Base-by-base conservation (phyloP, 1,140 invertebrate genomes). In the Pararge aegeria region DNA sequence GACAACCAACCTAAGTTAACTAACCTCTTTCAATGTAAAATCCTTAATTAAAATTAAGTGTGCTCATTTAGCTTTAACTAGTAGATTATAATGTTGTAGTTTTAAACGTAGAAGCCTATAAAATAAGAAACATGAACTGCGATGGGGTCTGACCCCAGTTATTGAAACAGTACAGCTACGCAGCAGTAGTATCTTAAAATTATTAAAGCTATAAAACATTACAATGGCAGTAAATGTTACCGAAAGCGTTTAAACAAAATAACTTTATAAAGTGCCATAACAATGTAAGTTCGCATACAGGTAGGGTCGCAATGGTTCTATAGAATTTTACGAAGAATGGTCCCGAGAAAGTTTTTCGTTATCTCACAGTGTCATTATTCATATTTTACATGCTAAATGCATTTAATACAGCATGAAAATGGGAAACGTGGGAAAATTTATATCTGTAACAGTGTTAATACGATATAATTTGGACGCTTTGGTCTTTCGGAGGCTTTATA, bases 241-340 rank as follows among this genome's bases (percentile, higher is more conserved):
- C 46, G 29, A 49, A 49, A 29, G 46, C 46, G 24, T 49, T 49
- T 49, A 49, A 49, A 49, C 20, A 49, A 49, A 49, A 49, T 49
- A 49, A 49, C 46, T 49, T 49, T 49, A 49, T 49, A 49, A 49
- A 49, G 46, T 29, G 46, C 46, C 24, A 27, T 49, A 49, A 49
- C 46, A 49, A 49, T 49, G 46, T 49, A 49, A 49, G 46, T 49
- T 27, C 24, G 46, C 46, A 20, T 49, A 16, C 46, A 16, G 10
- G 4, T 49, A 49, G 46, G 21, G 46, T 49, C 24, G 19, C 21
- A 12, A 46, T 46, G 13, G 2, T 5, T 37, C 13, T n/a, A 13
- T 37, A 1, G 13, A n/a, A 37, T 37, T 37, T n/a, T n/a, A 0
- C 12, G 34, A n/a, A 7, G 10, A 37, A 37, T 37, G n/a, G 13